Evolutionary conservation across 2,797 vertebrate genomes (phyloP), one percentile per base, ranked within the genome.

Genomic region (Lutjanus campechanus): DNA sequence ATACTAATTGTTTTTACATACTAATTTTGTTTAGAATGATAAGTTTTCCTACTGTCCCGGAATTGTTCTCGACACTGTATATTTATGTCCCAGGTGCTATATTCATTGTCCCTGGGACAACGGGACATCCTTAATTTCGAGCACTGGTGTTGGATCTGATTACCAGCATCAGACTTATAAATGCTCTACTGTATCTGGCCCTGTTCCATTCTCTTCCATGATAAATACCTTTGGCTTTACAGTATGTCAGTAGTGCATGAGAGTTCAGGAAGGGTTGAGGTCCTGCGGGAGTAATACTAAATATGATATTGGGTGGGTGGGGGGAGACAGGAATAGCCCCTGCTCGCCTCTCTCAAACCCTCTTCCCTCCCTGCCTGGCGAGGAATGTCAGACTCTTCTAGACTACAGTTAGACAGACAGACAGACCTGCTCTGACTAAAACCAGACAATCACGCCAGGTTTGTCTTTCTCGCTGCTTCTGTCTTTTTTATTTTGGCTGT

Each of bases 241-340:
- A 72, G 70, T 72, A 62, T 68, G 73, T 65, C 25, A 22, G 61
- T 66, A 70, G 65, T 86, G 63, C 56, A 78, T 13, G n/a, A 69
- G 67, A 78, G 86, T 85, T 85, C 75, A 85, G 76, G 72, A 69
- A 89, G 75, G 59, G 82, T 82, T 85, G 81, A 89, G 69, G 78
- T 88, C 62, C 68, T 79, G 69, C 71, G 80, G 80, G 64, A 81
- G 73, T 88, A 91, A 90, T 85, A 93, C 82, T 79, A 82, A 88
- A 94, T 94, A 90, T 85, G 82, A 91, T 79, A 20, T 74, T 76
- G 81, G 89, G 73, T 81, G 76, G 62, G 78, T 40, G 62, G 47
- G 64, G 68, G 41, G 65, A 56, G 88, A 94, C 94, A 92, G 91
- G 92, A 94, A 94, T 95, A 95, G 94, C 77, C 77, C 84, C 55